A percentile compares a stretch with the other conserved stretches of the same genome.
These are phyloP conservation scores for Corythornis vintsioides DNA, from an alignment of 2,113 vertebrate species.

Conservation along the genomic window DNA sequence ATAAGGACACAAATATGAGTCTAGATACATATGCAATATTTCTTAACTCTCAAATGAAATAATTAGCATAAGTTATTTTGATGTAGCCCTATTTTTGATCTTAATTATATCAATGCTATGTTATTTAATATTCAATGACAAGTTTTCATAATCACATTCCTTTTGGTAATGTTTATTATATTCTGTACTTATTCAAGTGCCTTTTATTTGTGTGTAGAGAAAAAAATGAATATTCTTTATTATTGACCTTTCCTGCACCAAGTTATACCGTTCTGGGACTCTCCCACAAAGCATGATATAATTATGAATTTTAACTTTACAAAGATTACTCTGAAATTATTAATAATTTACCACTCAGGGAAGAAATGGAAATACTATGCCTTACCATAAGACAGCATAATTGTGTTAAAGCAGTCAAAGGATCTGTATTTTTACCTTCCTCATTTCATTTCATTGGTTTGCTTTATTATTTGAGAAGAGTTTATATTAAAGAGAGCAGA, in stretches of 20 bases:
- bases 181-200: slow-evolving; percentile 15
- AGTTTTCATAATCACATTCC: slow-evolving; percentile 41
- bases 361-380: not conserved
- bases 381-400: not conserved
- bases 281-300: not conserved
- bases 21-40: slow-evolving; percentile 55
- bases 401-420: not conserved
- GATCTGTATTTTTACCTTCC: not conserved
- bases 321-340: not conserved
- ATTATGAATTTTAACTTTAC: not conserved
- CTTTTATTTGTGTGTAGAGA: not conserved
- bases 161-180: slow-evolving; percentile 10
- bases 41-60: slow-evolving; percentile 64
- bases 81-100: slow-evolving; percentile 29
- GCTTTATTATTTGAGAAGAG: not conserved
- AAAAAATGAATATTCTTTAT: slow-evolving; percentile 13
- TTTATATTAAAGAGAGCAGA: not conserved
- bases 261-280: not conserved
- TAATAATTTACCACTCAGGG: not conserved
- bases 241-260: not conserved
- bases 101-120: slow-evolving; percentile 53
- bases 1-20: slow-evolving; percentile 48
- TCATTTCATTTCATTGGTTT: not conserved
- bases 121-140: slow-evolving; percentile 63
- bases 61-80: slow-evolving; percentile 63